Evolutionary conservation across 2,797 vertebrate genomes (phyloP), one percentile per base, ranked within the genome.

Genomic region (Periparus ater): DNA sequence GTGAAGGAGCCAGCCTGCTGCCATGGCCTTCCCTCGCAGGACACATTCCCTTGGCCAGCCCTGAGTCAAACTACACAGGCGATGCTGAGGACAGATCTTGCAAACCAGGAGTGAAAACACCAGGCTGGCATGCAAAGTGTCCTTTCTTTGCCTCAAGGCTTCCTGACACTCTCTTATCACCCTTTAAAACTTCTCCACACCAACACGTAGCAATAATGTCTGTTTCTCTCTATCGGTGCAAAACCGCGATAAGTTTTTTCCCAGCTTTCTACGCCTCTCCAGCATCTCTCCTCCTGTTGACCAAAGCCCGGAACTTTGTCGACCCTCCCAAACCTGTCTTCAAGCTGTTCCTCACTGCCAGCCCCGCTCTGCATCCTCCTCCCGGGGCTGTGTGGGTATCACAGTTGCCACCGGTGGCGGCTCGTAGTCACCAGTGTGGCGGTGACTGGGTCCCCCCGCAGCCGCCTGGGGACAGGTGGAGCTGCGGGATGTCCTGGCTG

Each of bases 131-230:
- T 32, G 55, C 18, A 70, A 75, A 53, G n/a, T 23, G 17, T 67
- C 48, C 55, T 88, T 51, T 67, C 45, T 71, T 63, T 93, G 55
- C 81, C 73, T 93, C 1, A 2, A 91, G 93, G 66, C 73, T 93
- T 85, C 47, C 74, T 82, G 83, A 67, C 94, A 94, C 94, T 63
- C 74, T 93, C 88, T 95, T 96, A 95, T 79, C 90, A 87, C 91
- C 70, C 70, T 95, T 82, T 94, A 76, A 86, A 93, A 23, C 73
- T 93, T 94, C 47, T 61, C 85, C 54, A 51, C 79, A 91, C 75
- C 85, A 91, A 40, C 50, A 86, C 22, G 26, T 63, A 91, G 85
- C 80, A 93, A 17, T 83, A 83, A 76, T 7, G 19, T 91, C 80
- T 30, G 55, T 91, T 93, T 86, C 73, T 88, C 61, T 62, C 76